Evolutionary conservation across 2,797 vertebrate genomes (phyloP), one percentile per base, ranked within the genome.

Genomic region (Cirrhinus molitorella): DNA sequence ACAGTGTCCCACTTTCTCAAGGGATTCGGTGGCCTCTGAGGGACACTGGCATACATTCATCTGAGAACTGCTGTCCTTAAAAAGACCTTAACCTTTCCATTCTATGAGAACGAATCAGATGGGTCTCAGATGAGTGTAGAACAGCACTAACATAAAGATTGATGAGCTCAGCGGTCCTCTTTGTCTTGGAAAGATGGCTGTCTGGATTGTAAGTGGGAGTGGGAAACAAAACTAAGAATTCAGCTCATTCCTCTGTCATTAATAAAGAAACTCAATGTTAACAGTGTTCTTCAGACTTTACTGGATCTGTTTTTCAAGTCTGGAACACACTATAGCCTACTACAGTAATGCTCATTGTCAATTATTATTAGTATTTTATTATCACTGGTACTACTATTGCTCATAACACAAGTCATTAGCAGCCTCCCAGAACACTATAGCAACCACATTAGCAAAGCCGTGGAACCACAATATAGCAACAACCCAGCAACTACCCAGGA

Each of bases 41-140:
- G 83, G 66, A 85, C 66, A 49, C 14, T 81, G 68, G 43, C 28
- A 73, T 49, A 49, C 68, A 65, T 49, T 80, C 61, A 80, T 79
- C 61, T 74, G 23, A 34, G 31, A 55, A 25, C 17, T 75, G n/a
- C 12, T 77, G 11, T 2, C 11, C n/a, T 45, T 77, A 76, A 49
- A 76, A 55, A 76, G 7, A 47, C 43, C n/a, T 59, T 78, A 34
- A 59, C 63, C 65, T 83, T 57, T 70, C 19, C 40, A n/a, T 78
- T 66, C 3, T 51, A 77, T 83, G 51, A 61, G 82, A 77, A 68
- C 6, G 0, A 25, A 23, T 76, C 53, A 59, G 34, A 23, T 3
- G 21, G 13, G 14, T 59, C 80, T 81, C 79, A 61, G 68, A 63
- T 23, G 19, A 43, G 63, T 0, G 6, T 5, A 67, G 77, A 80